These are phyloP conservation scores for Gymnoscopelus braueri DNA, from an alignment of 2,797 vertebrate genomes.

Conservation along the genomic window DNA sequence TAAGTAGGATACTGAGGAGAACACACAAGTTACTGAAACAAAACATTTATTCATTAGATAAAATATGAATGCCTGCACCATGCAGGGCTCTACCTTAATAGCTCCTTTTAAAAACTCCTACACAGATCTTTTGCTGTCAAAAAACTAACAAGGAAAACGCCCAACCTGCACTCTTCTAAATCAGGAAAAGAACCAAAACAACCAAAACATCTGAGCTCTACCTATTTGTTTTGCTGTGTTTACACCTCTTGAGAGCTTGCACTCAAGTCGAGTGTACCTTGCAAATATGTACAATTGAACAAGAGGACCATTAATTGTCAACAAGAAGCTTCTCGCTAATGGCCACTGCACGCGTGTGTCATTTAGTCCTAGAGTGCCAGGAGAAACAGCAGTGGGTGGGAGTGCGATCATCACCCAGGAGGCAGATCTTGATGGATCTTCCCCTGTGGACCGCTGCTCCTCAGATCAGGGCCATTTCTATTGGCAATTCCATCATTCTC, in stretches of 20 bases:
- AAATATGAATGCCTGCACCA: no score
- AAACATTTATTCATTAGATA: no score
- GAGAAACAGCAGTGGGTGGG: conserved; percentile 39
- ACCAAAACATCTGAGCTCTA: conserved; percentile 10
- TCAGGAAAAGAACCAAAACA: background rate
- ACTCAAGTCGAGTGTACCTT: conserved; percentile 30
- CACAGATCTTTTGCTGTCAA: background rate
- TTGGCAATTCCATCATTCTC: conserved; percentile 50
- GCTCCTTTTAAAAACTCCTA: background rate
- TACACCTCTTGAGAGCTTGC: conserved; percentile 39
- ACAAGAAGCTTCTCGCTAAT: conserved; percentile 49
- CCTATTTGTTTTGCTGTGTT: conserved; percentile 45
- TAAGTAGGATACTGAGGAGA: no score
- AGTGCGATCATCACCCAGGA: conserved; percentile 8
- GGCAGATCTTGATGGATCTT: conserved; percentile 45
- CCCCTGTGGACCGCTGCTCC: conserved; percentile 22
- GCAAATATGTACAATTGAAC: conserved; percentile 30
- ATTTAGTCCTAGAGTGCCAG: conserved; percentile 38
- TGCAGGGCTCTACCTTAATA: no score
- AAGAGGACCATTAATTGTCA: conserved; percentile 50
- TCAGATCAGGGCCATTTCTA: conserved; percentile 17
- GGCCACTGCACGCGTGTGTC: conserved; percentile 42
- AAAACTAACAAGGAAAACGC: background rate
- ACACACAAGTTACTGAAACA: no score
- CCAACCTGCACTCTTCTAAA: background rate